Percentiles rank a stretch among this genome's conserved stretches.
phyloP scores from a whole-genome alignment of 2,888 invertebrate genomes.

The Loripinus fragilis region DNA sequence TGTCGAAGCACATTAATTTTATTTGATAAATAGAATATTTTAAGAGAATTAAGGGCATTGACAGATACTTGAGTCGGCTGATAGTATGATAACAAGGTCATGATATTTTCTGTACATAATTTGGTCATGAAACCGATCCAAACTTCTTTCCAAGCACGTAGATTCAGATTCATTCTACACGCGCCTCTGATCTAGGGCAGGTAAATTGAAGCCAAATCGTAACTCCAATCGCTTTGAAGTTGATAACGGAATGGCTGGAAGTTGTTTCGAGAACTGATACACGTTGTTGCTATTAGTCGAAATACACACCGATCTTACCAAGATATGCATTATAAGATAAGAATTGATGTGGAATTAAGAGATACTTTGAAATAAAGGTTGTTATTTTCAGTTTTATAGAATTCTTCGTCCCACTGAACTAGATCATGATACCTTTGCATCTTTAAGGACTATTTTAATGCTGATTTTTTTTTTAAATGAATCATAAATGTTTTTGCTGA shows the following conservation, averaged over 20 bases:
- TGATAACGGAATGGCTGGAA: not conserved
- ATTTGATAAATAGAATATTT: too few species aligned
- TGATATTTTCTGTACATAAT: not conserved
- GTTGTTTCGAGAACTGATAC: not conserved
- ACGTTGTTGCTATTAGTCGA: constrained; percentile 4
- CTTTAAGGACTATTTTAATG: too few species aligned
- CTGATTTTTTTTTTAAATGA: too few species aligned
- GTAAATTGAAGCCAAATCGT: not conserved
- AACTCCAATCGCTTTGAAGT: not conserved
- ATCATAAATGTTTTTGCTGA: too few species aligned
- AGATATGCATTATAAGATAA: not conserved
- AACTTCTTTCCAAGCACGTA: not conserved
- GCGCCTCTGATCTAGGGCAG: not conserved
- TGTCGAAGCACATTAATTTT: too few species aligned
- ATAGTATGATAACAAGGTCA: not conserved
- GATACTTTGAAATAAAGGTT: too few species aligned
- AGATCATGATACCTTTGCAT: too few species aligned
- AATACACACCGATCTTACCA: not conserved
- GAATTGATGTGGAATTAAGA: not conserved
- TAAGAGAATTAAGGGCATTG: not conserved
- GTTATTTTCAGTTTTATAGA: too few species aligned
- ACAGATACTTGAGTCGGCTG: not conserved
- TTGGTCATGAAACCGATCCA: not conserved
- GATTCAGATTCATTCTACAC: not conserved
- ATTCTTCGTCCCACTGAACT: too few species aligned